phyloP scores from a whole-genome alignment of 2,797 vertebrate species.

The Pteronotus mesoamericanus region DNA sequence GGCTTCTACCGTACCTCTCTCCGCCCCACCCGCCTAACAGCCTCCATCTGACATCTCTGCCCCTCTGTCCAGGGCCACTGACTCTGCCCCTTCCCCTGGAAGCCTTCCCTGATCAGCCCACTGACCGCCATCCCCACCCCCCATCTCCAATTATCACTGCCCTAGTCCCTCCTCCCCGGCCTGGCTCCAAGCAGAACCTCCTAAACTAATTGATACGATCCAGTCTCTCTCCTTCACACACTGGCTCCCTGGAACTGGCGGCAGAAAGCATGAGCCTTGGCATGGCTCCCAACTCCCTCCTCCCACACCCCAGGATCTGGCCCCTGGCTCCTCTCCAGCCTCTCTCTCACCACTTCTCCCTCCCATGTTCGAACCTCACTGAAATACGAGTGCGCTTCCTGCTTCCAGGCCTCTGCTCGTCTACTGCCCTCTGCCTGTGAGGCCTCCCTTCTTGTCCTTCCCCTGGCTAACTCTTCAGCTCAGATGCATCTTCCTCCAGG shows the following conservation, averaged over 20 bases:
- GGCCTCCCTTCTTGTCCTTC: neutral
- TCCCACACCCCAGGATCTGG: neutral
- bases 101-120: neutral
- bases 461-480: neutral
- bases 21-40: neutral
- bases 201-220: neutral
- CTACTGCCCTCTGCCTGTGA: neutral
- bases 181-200: neutral
- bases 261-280: neutral
- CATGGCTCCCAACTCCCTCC: neutral
- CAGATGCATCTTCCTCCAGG: neutral
- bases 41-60: neutral
- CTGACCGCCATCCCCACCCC: fast-evolving
- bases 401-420: neutral
- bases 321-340: neutral
- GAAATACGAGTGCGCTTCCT: neutral
- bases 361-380: neutral
- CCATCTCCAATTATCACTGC: neutral
- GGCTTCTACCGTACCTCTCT: neutral
- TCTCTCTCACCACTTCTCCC: neutral
- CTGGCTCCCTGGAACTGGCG: neutral
- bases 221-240: neutral
- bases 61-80: neutral
- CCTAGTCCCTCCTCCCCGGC: neutral
- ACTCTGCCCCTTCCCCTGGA: neutral